Conservation (phyloP, 2,113 vertebrate species). For the Pardalotus punctatus region DNA sequence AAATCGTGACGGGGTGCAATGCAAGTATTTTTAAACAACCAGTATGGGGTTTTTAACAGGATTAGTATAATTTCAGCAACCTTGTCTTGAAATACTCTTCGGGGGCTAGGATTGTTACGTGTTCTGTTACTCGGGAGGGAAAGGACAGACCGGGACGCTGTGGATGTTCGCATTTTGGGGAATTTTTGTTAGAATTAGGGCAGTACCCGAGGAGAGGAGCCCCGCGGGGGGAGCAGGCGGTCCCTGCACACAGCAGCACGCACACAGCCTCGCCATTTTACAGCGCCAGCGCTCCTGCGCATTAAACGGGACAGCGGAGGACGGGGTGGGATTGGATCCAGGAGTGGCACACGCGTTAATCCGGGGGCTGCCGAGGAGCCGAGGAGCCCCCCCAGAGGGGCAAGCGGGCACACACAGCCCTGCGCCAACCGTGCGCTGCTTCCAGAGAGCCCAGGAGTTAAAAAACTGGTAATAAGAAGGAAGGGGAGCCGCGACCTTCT, state of each 20-base stretch:
- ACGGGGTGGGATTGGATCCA: background rate
- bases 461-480: too few relatives aligned
- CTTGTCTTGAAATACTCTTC: background rate
- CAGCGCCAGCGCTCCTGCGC: background rate
- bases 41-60: background rate
- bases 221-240: background rate
- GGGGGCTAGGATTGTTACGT: rapidly evolving
- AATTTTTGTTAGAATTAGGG: background rate
- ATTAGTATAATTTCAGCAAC: background rate
- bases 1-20: background rate
- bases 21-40: background rate
- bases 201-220: background rate
- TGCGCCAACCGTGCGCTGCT: background rate
- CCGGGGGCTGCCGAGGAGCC: background rate
- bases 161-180: background rate
- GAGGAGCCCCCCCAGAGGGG: too few relatives aligned
- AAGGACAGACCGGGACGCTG: background rate
- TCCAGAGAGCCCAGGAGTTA: background rate
- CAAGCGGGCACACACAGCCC: background rate
- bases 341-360: background rate
- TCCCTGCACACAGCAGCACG: background rate
- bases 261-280: background rate
- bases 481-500: background rate
- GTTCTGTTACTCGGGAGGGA: background rate
- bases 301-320: background rate